Percentiles rank a stretch among this genome's conserved stretches.
Conservation (phyloP, 2,888 invertebrate species). For the Athalia rosae region DNA sequence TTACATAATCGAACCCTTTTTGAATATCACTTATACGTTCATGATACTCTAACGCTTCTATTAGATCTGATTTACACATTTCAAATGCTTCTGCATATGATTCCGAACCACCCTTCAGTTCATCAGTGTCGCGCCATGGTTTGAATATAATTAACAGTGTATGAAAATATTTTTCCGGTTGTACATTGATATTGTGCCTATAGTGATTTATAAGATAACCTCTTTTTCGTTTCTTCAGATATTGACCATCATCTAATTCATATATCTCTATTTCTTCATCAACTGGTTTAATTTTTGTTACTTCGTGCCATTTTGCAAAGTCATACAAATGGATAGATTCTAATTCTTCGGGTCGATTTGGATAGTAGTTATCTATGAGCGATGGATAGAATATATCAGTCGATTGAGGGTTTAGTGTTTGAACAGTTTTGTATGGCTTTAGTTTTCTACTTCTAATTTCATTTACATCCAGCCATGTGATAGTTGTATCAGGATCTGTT, state of each 20-base stretch:
- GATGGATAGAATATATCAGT: slow-evolving; percentile 58
- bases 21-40: slow-evolving; percentile 46
- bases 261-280: slow-evolving; percentile 46
- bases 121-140: slow-evolving; percentile 52
- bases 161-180: slow-evolving; percentile 57
- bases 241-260: slow-evolving; percentile 48
- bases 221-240: slow-evolving; percentile 53
- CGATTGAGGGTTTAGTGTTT: slow-evolving; percentile 52
- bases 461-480: slow-evolving; percentile 63
- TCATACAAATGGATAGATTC: slow-evolving; percentile 54
- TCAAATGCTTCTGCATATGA: slow-evolving; percentile 53
- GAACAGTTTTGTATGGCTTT: slow-evolving; percentile 52
- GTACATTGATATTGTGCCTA: slow-evolving; percentile 52
- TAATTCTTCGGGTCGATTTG: slow-evolving; percentile 58
- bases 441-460: slow-evolving; percentile 52
- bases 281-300: slow-evolving; percentile 43
- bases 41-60: slow-evolving; percentile 50
- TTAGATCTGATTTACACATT: slow-evolving; percentile 43
- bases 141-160: slow-evolving; percentile 56
- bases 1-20: slow-evolving; percentile 44
- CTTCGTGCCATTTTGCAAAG: slow-evolving; percentile 55
- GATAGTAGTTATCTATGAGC: slow-evolving; percentile 60
- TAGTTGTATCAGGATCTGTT: slow-evolving; percentile 62
- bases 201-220: slow-evolving; percentile 57
- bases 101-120: slow-evolving; percentile 47